Base-by-base conservation (phyloP, 2,888 invertebrate genomes). In the Drosophila picticornis region DNA sequence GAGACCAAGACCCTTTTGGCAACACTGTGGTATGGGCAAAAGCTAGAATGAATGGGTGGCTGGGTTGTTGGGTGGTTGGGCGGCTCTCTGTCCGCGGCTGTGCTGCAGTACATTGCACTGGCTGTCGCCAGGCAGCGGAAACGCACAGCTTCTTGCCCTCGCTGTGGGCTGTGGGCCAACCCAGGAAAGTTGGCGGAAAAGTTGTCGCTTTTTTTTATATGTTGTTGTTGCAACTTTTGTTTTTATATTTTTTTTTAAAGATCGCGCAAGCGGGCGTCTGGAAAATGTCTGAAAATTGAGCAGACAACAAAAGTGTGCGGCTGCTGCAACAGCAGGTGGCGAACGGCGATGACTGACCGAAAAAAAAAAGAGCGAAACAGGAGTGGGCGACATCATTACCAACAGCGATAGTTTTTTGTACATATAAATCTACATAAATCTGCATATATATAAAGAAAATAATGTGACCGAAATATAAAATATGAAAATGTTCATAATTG, bases 91-190 rank as follows among this genome's bases (percentile, higher is more conserved):
- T 46, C 46, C 16, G 9, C 46, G 16, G 7, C 46, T 25, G 25
- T 46, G 27, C 16, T 40, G 72, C 69, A 79, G 81, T 80, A 77
- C 72, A 81, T 80, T 82, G 81, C 83, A 80, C 81, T 80, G 77
- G 70, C 67, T 68, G 72, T 61, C 72, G 76, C 43, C 66, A 68
- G 59, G 71, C 75, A 69, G 71, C 83, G 81, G 83, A 85, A 91
- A 90, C 85, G 82, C 86, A 87, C 90, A 88, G 91, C 86, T 90
- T 91, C 89, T 90, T 90, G 81, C 82, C 76, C 81, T 79, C 76
- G 81, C 90, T 91, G 85, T 87, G 81, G 91, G 80, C 78, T 85
- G 72, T 68, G 75, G 81, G 75, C 63, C 84, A 83, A 84, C 89
- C 59, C 84, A 67, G 80, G 60, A 88, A 86, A 86, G 84, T 84